Percentiles rank a stretch among this genome's conserved stretches.
Conservation (phyloP, 2,888 invertebrate genomes). For the Sphaerophoria rueppellii region DNA sequence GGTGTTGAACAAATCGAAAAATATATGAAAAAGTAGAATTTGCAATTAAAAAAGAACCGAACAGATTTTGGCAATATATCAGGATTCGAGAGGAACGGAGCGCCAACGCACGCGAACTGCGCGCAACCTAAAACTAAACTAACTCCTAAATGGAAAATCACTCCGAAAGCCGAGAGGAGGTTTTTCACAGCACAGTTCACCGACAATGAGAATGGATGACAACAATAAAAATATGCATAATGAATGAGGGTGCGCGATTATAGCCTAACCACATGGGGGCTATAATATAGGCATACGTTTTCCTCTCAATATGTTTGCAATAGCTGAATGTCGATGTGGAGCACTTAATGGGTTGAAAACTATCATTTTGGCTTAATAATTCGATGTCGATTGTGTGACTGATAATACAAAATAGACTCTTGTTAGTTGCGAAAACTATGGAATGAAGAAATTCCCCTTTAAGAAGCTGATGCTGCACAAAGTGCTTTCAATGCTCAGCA, state of each 20-base stretch:
- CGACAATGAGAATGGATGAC: constrained; percentile 25
- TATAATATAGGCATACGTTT: not conserved
- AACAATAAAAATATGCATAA: not conserved
- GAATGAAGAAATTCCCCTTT: not conserved
- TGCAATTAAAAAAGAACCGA: not conserved
- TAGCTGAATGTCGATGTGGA: not conserved
- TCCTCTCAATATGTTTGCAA: constrained; percentile 3
- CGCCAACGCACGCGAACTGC: constrained; percentile 51
- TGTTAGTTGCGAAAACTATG: not conserved
- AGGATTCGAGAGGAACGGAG: constrained; percentile 4
- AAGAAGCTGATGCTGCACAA: not conserved
- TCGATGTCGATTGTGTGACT: not conserved
- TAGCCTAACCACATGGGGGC: not conserved
- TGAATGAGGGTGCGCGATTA: constrained; percentile 23
- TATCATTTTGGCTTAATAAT: not conserved
- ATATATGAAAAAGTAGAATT: too few species aligned
- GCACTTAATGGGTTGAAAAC: constrained; percentile 26
- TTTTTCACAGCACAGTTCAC: not conserved
- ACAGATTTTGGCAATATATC: constrained; percentile 2
- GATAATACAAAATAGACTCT: not conserved
- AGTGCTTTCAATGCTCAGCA: not conserved
- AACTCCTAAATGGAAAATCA: constrained; percentile 49
- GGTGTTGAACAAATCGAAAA: too few species aligned
- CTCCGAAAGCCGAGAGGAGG: constrained; percentile 52
- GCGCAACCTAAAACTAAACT: constrained; percentile 38